Base-by-base conservation (phyloP, 2,113 vertebrate species). In the Nibea coibor region DNA sequence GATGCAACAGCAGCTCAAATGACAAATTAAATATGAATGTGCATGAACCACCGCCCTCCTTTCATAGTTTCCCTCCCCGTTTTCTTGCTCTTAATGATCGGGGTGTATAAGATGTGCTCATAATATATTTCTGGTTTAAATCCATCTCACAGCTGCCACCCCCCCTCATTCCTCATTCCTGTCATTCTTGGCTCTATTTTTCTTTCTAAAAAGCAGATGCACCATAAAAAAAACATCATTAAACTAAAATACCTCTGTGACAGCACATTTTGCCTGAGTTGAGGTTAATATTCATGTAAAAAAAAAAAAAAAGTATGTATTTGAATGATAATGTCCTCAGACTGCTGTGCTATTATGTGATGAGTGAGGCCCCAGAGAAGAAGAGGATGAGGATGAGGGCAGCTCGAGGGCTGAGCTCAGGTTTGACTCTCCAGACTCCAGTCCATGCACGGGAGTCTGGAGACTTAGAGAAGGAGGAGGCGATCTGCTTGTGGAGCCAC, bases 1-100 rank as follows among this genome's bases (percentile, higher is more conserved):
- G 82, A 87, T 74, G 76, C 74, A 90, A 79, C 59, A 68, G 66
- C 45, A 81, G 81, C 84, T 89, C 72, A 72, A 57, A 85, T 85
- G 83, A 89, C 87, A 74, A 87, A 92, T 93, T 84, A 90, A 89
- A 88, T 85, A 93, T 92, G 80, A 91, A 92, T 87, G 88, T 75
- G 82, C 75, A 83, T 31, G 68, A 90, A 71, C 75, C 75, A 17
- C 72, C 43, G 20, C 71, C 80, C 75, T 80, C 63, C 47, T 72
- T 68, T 59, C 63, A 58, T 65, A 42, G 26, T 51, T 28, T 2
- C 53, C 67, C 59, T 72, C 73, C 48, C 26, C 2, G 14, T 71
- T 69, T 77, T 72, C 45, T 75, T 71, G 45, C 35, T 28, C 80
- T 84, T 78, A 87, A 90, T 51, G 35, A 81, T 78, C 17, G 8